phyloP scores from a whole-genome alignment of 2,888 invertebrate species.

The Drosophila tanythrix region DNA sequence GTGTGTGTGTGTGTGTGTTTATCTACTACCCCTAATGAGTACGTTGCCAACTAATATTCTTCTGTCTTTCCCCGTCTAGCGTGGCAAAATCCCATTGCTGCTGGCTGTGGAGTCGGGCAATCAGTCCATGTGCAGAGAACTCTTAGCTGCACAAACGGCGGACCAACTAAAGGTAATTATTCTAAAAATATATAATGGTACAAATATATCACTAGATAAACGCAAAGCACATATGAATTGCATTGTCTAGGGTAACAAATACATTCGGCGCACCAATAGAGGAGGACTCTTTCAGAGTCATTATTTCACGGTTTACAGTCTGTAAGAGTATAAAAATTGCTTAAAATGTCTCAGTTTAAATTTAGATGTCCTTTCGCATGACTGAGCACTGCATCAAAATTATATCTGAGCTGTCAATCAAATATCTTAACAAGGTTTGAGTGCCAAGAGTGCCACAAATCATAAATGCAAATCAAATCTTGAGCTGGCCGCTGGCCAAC shows the following conservation, averaged over 20 bases:
- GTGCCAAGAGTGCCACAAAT: conserved; percentile 17
- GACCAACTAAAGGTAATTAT: conserved; percentile 91
- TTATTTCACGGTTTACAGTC: neutral
- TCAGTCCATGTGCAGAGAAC: conserved; percentile 96
- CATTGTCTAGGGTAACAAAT: neutral
- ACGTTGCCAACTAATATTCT: conserved; percentile 22
- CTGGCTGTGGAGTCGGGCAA: conserved; percentile 98
- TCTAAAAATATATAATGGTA: neutral
- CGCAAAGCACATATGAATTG: neutral
- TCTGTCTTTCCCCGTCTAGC: conserved; percentile 86
- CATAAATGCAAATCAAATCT: conserved; percentile 27
- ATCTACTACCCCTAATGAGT: conserved; percentile 33
- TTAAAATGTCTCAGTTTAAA: neutral
- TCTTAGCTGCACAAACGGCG: conserved; percentile 93
- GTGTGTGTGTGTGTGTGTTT: conserved; percentile 26
- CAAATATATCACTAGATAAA: conserved; percentile 15
- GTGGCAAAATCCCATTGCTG: conserved; percentile 96
- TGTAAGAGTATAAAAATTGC: neutral
- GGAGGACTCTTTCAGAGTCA: neutral
- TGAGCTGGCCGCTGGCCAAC: neutral
- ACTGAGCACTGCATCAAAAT: conserved; percentile 8
- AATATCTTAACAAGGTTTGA: neutral
- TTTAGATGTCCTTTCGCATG: neutral
- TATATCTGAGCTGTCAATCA: conserved; percentile 23
- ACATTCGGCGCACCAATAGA: neutral